Evolutionary conservation across 2,113 vertebrate species (phyloP), one percentile per base, ranked within the genome.

Genomic region (Rostratula benghalensis): DNA sequence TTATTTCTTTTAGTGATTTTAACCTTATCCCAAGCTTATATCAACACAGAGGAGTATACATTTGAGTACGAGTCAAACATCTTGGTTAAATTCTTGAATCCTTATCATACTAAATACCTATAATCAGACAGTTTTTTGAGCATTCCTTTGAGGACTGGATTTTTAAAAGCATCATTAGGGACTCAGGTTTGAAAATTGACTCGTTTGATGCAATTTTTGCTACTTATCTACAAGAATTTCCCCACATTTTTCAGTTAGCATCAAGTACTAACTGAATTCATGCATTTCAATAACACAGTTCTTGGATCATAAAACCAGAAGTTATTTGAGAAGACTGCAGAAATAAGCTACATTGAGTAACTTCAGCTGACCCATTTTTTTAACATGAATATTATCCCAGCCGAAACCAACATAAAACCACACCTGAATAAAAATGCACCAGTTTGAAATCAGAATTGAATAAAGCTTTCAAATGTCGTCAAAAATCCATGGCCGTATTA

Each of bases 1-100:
- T 65, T 25, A 1, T 18, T 64, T 23, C 0, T 13, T 53, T 54
- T 35, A 51, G 35, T 50, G 0, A 13, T 64, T 71, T 73, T 31
- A 67, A 78, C 19, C 37, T 83, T 25, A 19, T 56, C 41, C 39
- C 12, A 69, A n/a, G 24, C 7, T 67, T 9, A 35, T 41, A 33
- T 1, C 5, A 51, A 54, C 59, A 41, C 1, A 50, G 22, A 60
- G 1, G 6, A 69, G 2, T 7, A 8, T 3, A 57, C 45, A 6
- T 24, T 43, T 69, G 3, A 85, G 19, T 4, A 41, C 3, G 1
- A 64, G 83, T 65, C 25, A 83, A 63, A 48, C 5, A 20, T 5
- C 3, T 35, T 65, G 7, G 16, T 37, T 76, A 31, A 90, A 68
- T 68, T 76, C 6, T 16, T 85, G 43, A 80, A 54, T 50, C 7